Conservation (phyloP, 37 sponge, comb jelly and placozoan genomes). For the Beroe ovata region DNA sequence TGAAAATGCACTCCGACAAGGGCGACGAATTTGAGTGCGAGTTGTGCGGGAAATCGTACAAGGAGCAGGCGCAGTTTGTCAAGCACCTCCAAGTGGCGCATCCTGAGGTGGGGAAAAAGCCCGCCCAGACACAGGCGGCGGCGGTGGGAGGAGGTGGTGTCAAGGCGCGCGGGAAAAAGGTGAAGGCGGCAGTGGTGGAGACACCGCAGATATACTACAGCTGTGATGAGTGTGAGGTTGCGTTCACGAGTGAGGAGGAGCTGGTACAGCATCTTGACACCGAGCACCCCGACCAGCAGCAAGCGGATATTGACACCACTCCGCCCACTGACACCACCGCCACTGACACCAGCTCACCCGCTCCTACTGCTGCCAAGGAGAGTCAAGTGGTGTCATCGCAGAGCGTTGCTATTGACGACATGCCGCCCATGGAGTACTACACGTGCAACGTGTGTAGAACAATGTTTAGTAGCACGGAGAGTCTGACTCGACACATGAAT, state of each 20-base stretch:
- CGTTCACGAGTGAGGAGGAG: not conserved
- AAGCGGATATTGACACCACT: not conserved
- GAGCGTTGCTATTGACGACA: not conserved
- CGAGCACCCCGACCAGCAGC: not conserved
- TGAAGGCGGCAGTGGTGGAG: not conserved
- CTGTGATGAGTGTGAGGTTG: not conserved
- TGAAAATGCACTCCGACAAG: conserved; percentile 35
- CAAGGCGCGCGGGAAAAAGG: not conserved
- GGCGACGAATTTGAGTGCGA: conserved; percentile 58
- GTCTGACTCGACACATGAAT: conserved; percentile 55
- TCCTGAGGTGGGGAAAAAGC: not conserved
- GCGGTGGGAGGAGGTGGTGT: not conserved
- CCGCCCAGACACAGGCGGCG: not conserved
- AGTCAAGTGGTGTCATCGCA: conserved; percentile 19
- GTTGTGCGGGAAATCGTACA: conserved; percentile 18
- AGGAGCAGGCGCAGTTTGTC: conserved; percentile 49
- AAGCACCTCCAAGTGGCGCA: conserved; percentile 42
- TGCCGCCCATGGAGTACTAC: conserved; percentile 50
- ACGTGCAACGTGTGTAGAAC: conserved; percentile 38
- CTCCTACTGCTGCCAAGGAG: not conserved
- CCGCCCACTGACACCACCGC: not conserved
- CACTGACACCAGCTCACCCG: too few species aligned
- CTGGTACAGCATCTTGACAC: not conserved
- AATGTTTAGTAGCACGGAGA: conserved; percentile 56
- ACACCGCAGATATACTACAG: not conserved